Evolutionary conservation across 2,888 invertebrate genomes (phyloP).

Genomic region (Lithophane socia): DNA sequence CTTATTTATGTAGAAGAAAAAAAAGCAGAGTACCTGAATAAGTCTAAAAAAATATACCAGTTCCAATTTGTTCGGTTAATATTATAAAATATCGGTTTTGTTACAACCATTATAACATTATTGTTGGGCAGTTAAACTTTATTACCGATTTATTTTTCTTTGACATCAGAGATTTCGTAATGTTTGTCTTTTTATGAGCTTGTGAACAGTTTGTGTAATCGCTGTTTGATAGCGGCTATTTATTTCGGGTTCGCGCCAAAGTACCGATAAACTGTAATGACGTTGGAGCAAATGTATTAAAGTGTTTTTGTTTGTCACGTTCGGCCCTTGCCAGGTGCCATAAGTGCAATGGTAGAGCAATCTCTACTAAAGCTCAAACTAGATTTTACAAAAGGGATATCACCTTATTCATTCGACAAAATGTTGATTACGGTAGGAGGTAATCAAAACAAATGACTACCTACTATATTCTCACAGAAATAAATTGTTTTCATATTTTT

Average conservation of each 20-base stretch:
- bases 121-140: constrained; percentile 79
- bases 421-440: constrained; percentile 35
- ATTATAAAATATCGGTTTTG: constrained; percentile 67
- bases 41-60: constrained; percentile 1
- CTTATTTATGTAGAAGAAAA: background rate
- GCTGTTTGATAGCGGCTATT: constrained; percentile 85
- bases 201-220: constrained; percentile 87
- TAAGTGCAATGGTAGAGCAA: constrained; percentile 42
- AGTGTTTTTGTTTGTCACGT: constrained; percentile 73
- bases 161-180: constrained; percentile 84
- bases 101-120: constrained; percentile 75
- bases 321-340: constrained; percentile 49
- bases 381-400: background rate
- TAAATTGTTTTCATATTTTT: constrained; percentile 62
- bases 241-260: constrained; percentile 81
- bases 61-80: constrained; percentile 40
- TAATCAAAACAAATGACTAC: constrained; percentile 63
- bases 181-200: constrained; percentile 84
- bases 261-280: constrained; percentile 84
- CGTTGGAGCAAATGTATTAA: constrained; percentile 78
- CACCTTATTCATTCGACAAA: constrained; percentile 18
- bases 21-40: background rate
- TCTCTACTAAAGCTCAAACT: background rate
- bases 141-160: constrained; percentile 84
- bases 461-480: constrained; percentile 44